phyloP scores from a whole-genome alignment of 2,888 invertebrate genomes.

The Cyaniris semiargus region DNA sequence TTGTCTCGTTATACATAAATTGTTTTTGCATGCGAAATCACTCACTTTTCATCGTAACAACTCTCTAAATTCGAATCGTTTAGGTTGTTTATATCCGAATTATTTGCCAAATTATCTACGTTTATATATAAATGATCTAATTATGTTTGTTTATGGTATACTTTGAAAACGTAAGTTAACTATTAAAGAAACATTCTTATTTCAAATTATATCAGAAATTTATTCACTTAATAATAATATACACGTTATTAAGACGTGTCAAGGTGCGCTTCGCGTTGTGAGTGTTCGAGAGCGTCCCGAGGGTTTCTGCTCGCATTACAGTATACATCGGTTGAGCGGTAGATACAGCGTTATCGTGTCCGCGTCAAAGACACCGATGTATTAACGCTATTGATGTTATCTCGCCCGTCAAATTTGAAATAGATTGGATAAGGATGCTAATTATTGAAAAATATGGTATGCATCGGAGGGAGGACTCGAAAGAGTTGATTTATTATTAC shows the following conservation, averaged over 20 bases:
- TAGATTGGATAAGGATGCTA: slow-evolving; percentile 56
- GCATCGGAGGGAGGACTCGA: slow-evolving; percentile 13
- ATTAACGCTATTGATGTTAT: slow-evolving; percentile 53
- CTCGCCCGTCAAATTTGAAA: slow-evolving; percentile 65
- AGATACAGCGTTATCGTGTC: slow-evolving; percentile 49
- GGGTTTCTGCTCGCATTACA: slow-evolving; percentile 22
- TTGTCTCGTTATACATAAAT: slow-evolving; percentile 29
- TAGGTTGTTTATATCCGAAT: background rate
- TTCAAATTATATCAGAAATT: background rate
- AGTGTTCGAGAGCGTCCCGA: background rate
- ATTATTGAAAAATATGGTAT: slow-evolving; percentile 43
- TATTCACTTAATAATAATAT: background rate
- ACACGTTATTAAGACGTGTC: background rate
- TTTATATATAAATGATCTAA: background rate
- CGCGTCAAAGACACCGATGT: slow-evolving; percentile 50
- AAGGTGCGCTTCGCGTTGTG: background rate
- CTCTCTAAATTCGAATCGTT: slow-evolving; percentile 10
- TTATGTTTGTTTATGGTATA: background rate
- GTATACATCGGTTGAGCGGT: slow-evolving; percentile 34
- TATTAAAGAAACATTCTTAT: too few species aligned
- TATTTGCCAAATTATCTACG: background rate
- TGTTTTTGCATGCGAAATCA: slow-evolving; percentile 31
- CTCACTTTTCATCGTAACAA: slow-evolving; percentile 27
- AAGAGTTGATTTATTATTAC: slow-evolving; percentile 13
- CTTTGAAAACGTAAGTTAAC: too few species aligned